Conservation (phyloP, 23 tunicate genomes). For the Trididemnum miniatum region DNA sequence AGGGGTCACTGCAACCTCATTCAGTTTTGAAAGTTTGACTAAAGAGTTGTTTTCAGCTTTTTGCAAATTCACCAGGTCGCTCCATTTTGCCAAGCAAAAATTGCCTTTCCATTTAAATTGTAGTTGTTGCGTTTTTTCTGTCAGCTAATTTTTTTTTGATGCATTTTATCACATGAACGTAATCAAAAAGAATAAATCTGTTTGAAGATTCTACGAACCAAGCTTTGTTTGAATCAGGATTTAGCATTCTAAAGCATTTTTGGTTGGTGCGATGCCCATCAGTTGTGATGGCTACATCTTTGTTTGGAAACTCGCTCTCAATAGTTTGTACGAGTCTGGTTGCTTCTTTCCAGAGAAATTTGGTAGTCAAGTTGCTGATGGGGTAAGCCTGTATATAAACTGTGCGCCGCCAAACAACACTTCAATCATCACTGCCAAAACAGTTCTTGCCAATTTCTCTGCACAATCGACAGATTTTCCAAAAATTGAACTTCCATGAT, state of each 20-base stretch:
- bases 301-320: background rate
- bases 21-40: background rate
- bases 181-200: background rate
- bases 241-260: background rate
- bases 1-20: background rate
- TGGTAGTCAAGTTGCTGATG: background rate
- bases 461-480: background rate
- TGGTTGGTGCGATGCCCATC: too few species aligned
- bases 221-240: background rate
- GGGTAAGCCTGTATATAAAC: background rate
- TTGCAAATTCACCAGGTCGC: background rate
- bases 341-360: background rate
- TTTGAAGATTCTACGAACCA: background rate
- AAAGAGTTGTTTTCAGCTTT: background rate
- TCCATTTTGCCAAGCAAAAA: background rate
- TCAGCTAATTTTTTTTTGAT: background rate
- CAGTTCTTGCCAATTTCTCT: background rate
- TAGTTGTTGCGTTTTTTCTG: constrained; percentile 4
- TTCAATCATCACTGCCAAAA: background rate
- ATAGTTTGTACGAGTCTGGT: background rate
- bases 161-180: background rate
- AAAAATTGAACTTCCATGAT: background rate
- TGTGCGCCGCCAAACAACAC: background rate
- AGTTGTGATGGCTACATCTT: background rate
- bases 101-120: background rate